phyloP scores from a whole-genome alignment of 2,113 vertebrate species.

The Agelaius phoeniceus region DNA sequence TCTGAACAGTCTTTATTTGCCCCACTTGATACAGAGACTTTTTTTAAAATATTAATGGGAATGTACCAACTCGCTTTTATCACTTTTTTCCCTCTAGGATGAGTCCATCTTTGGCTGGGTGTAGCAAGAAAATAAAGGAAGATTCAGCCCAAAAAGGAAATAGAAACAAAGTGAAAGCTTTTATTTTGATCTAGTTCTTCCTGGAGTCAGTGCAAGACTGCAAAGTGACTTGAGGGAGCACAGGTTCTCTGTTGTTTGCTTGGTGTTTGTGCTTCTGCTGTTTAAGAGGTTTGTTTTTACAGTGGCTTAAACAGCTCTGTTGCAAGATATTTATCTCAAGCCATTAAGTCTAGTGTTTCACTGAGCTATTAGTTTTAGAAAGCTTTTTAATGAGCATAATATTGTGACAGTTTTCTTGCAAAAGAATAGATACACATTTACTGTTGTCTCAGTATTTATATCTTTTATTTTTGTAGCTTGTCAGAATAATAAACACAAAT shows the following conservation, averaged over 20 bases:
- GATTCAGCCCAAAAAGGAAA: neutral
- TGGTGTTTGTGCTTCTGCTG: neutral
- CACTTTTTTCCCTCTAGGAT: conserved; percentile 22
- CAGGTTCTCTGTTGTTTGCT: neutral
- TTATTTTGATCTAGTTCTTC: neutral
- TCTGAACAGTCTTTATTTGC: neutral
- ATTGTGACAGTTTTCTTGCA: conserved; percentile 54
- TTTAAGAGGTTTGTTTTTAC: conserved; percentile 35
- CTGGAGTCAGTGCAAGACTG: neutral
- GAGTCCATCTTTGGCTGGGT: conserved; percentile 62
- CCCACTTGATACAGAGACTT: neutral
- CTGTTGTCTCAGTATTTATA: neutral
- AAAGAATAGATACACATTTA: conserved; percentile 28
- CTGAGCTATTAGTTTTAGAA: conserved; percentile 31
- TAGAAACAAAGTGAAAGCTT: neutral
- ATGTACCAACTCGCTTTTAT: neutral
- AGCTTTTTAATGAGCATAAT: conserved; percentile 50
- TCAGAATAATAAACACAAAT: conserved; percentile 47
- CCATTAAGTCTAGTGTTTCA: conserved; percentile 43
- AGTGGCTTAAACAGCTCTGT: conserved; percentile 25
- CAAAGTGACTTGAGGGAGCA: neutral
- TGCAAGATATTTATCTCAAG: conserved; percentile 33
- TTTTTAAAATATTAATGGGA: neutral
- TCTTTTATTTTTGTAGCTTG: neutral
- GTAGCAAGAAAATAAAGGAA: conserved; percentile 36